phyloP scores from a whole-genome alignment of 2,797 vertebrate genomes.

The Tamandua tetradactyla region DNA sequence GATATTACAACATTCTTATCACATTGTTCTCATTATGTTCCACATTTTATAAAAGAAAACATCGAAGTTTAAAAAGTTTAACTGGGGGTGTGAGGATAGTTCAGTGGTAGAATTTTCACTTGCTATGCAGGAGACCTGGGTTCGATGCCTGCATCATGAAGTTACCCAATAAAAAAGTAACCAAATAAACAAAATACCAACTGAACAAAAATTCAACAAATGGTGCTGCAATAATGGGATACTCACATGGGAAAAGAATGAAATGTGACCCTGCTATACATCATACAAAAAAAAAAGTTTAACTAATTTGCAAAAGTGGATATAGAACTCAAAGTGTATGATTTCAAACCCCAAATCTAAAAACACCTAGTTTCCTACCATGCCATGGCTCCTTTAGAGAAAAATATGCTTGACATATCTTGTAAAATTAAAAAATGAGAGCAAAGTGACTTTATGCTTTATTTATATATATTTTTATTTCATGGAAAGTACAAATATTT shows the following conservation, averaged over 20 bases:
- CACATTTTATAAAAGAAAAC: background rate
- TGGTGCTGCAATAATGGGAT: too few species aligned
- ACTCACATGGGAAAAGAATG: too few species aligned
- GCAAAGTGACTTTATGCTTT: background rate
- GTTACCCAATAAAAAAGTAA: too few species aligned
- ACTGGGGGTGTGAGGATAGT: too few species aligned
- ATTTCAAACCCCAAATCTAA: background rate
- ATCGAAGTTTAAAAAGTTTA: background rate
- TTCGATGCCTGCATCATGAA: too few species aligned
- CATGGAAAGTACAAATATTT: background rate
- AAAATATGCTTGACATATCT: background rate
- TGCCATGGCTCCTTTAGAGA: background rate
- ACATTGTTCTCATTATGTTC: background rate
- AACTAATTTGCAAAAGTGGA: background rate
- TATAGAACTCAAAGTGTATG: background rate
- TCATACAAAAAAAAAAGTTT: too few species aligned
- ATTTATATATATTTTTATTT: background rate
- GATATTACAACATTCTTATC: background rate
- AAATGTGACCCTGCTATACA: too few species aligned
- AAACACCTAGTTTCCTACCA: background rate
- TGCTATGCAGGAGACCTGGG: too few species aligned
- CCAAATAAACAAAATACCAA: too few species aligned
- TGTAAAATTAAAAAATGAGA: conserved; percentile 8
- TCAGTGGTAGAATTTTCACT: too few species aligned
- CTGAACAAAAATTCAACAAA: too few species aligned